Base-by-base conservation (phyloP, 2,888 invertebrate genomes). In the Dolichomitus sp. region DNA sequence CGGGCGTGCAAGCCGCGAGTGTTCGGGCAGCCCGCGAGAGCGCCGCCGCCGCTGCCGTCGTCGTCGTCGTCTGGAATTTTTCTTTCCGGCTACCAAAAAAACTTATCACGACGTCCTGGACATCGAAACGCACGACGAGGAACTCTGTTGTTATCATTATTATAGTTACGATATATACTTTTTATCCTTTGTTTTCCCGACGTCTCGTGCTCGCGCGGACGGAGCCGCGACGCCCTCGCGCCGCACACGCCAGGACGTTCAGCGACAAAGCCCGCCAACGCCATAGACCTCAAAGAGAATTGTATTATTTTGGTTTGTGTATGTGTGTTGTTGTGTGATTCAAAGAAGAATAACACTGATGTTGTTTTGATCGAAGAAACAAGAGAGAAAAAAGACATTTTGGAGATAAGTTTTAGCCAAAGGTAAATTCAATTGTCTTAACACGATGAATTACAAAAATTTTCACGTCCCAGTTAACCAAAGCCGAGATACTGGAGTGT, bases 401-500 rank as follows among this genome's bases (percentile, higher is more conserved):
- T n/a, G n/a, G n/a, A n/a, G n/a, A n/a, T n/a, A n/a, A n/a, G n/a
- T n/a, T n/a, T n/a, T n/a, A n/a, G n/a, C n/a, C n/a, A n/a, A n/a
- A n/a, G n/a, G n/a, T n/a, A n/a, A n/a, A n/a, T n/a, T n/a, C n/a
- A n/a, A n/a, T 23, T 23, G 17, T 7, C 1, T 66, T 70, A 76
- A 81, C n/a, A n/a, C 90, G 90, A 93, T 91, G 92, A 90, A 86
- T 85, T 81, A 86, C 86, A 85, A 83, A 87, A 85, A 78, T 83
- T 85, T 83, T 59, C 30, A 59, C 72, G 61, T 33, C 63, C 30
- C 54, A 57, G 83, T 83, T 70, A 78, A 76, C 72, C 80, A 88
- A 85, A 79, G 85, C 89, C 87, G 86, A 88, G 91, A 93, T 91
- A 92, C 92, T 91, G 93, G 93, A 93, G 93, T 90, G 93, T 92